phyloP scores from a whole-genome alignment of 1,140 invertebrate species.

The Helicoverpa zea region DNA sequence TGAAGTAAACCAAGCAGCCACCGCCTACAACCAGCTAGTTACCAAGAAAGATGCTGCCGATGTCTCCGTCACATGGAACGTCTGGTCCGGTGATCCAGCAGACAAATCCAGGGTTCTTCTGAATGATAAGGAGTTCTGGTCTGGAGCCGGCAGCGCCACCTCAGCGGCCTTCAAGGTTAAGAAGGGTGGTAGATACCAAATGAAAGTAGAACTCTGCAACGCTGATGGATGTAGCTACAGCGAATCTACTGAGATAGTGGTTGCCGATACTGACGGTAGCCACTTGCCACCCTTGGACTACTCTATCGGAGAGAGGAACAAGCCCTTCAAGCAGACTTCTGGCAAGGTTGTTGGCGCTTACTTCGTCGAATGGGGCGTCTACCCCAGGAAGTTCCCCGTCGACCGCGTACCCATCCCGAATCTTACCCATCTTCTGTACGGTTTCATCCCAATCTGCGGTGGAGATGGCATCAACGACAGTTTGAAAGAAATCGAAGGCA shows the following conservation, averaged over 20 bases:
- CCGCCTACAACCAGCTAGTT: conserved; percentile 82
- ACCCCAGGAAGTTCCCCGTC: conserved; percentile 81
- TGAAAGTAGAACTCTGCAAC: conserved; percentile 80
- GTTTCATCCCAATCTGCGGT: conserved; percentile 83
- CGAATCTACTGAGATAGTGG: conserved; percentile 77
- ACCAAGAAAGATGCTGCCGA: conserved; percentile 75
- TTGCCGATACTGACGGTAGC: conserved; percentile 82
- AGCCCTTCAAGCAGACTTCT: conserved; percentile 81
- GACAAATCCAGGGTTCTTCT: conserved; percentile 72
- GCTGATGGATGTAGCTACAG: conserved; percentile 75
- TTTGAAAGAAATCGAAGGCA: conserved; percentile 84
- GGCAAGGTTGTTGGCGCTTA: conserved; percentile 83
- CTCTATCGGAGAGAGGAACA: conserved; percentile 76
- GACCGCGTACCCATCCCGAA: conserved; percentile 79
- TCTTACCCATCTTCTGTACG: conserved; percentile 80
- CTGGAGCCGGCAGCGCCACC: conserved; percentile 68
- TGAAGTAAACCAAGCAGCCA: conserved; percentile 82
- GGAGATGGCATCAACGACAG: conserved; percentile 84
- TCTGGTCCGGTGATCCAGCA: conserved; percentile 79
- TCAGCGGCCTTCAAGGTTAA: conserved; percentile 78
- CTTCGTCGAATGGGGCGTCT: conserved; percentile 84
- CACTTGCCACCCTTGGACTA: conserved; percentile 78
- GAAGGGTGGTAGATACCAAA: conserved; percentile 79
- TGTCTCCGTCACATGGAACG: conserved; percentile 80
- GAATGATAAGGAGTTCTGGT: conserved; percentile 77